Base-by-base conservation (phyloP, 92 coral and sea anemone species). In the Bergia sp. region DNA sequence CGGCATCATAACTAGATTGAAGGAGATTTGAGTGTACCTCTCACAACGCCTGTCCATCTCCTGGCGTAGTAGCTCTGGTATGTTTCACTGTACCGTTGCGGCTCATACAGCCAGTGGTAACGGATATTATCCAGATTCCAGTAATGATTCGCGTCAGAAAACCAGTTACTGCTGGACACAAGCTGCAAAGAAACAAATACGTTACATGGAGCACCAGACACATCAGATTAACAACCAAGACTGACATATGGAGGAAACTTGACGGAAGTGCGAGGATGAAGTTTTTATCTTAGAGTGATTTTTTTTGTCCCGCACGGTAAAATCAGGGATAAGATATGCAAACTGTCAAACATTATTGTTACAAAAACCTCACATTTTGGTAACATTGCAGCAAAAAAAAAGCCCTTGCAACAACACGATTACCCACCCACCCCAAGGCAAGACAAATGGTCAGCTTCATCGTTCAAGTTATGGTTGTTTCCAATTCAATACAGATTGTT, bases 61-160 rank as follows among this genome's bases (percentile, higher is more conserved):
- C 38, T 11, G 5, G 38, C 7, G 37, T 61, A 18, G 69, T 44
- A 23, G 65, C n/a, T 37, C 21, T 36, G 18, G 7, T 5, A 10
- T 5, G 18, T 16, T 38, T 18, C 58, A 0, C 55, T 11, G 79
- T 44, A 29, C 23, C 29, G 87, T 47, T 23, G 47, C 4, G 43
- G 77, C 18, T 84, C 87, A 38, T 84, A 71, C 2, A 84, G 11
- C 43, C 4, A n/a, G 65, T 71, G 41, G 37, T 47, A 42, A 37
- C 78, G 4, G 64, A 84, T 84, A 7, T 66, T 84, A 45, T 84
- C 77, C 41, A 84, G 20, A 36, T 44, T 47, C 87, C 87, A 84
- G 43, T 84, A 72, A 42, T 72, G 87, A 55, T 84, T 18, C 1
- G 79, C 87, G 4, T 84, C 13, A 12, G 87, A 84, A 38, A 67